Percentiles rank a stretch among this genome's conserved stretches.
These are phyloP conservation scores for Graphium colonna DNA, from an alignment of 2,888 invertebrate genomes.

Conservation along the genomic window DNA sequence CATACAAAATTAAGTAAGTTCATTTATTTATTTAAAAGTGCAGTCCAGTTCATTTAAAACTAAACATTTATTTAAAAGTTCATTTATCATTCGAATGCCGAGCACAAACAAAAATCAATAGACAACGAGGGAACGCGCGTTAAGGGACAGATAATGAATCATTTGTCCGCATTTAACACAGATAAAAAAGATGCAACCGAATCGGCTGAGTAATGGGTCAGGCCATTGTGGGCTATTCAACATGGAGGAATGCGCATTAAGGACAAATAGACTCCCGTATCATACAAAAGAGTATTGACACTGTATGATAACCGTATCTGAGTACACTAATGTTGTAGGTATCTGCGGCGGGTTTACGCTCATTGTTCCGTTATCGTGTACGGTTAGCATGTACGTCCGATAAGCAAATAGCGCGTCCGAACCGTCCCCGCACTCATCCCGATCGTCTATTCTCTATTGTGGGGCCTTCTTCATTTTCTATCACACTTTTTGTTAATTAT, in stretches of 20 bases:
- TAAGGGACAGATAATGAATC: conserved; percentile 32
- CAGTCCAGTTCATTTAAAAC: too few relatives aligned
- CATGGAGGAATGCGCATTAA: conserved; percentile 71
- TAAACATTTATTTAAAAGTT: too few relatives aligned
- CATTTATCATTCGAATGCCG: conserved; percentile 1
- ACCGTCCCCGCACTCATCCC: conserved; percentile 3
- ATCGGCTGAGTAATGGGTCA: conserved; percentile 53
- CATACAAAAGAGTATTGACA: conserved; percentile 79
- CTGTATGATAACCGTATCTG: conserved; percentile 71
- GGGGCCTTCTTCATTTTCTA: too few relatives aligned
- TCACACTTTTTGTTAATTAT: too few relatives aligned
- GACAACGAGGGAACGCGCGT: conserved; percentile 40
- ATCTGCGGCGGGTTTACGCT: conserved; percentile 62
- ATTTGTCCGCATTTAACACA: conserved; percentile 38
- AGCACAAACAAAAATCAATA: conserved; percentile 23
- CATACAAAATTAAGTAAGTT: too few relatives aligned
- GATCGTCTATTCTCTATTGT: too few relatives aligned
- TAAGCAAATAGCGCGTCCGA: conserved; percentile 58
- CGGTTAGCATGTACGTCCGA: conserved; percentile 66
- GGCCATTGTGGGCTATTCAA: conserved; percentile 66
- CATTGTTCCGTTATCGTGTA: conserved; percentile 74
- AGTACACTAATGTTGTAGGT: conserved; percentile 64
- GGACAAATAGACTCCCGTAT: conserved; percentile 74
- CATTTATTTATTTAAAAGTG: too few relatives aligned
- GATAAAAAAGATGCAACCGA: conserved; percentile 50